phyloP scores from a whole-genome alignment of 2,797 vertebrate genomes.

The Sebastes kiyomatsui region DNA sequence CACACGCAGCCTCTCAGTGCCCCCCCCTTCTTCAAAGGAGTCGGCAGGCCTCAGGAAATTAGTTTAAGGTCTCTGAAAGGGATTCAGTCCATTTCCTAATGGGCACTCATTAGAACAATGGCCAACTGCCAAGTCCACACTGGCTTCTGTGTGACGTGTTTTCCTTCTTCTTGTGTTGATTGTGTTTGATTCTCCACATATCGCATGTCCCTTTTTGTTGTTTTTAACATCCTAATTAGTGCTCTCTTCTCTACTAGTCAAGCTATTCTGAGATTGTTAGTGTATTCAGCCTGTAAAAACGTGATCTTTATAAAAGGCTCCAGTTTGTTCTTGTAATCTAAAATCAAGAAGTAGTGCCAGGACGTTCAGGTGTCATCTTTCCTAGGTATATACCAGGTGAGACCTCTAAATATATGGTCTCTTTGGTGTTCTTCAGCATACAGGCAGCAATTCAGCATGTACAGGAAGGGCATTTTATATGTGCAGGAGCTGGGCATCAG shows the following conservation, averaged over 20 bases:
- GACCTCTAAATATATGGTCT: background rate
- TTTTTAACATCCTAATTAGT: background rate
- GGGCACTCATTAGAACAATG: conserved; percentile 75
- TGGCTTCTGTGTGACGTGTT: conserved; percentile 39
- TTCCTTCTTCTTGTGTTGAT: conserved; percentile 37
- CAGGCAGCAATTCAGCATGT: too few relatives aligned
- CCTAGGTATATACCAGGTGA: background rate
- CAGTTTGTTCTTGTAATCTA: background rate
- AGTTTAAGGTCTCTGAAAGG: conserved; percentile 74
- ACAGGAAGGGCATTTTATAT: background rate
- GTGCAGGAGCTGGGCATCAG: background rate
- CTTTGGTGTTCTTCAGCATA: background rate
- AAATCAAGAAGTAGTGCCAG: background rate
- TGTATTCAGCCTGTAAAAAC: background rate
- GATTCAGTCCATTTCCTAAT: conserved; percentile 81
- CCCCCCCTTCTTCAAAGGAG: conserved; percentile 70
- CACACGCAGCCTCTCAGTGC: conserved; percentile 69
- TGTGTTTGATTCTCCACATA: conserved; percentile 37
- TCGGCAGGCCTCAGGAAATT: conserved; percentile 79
- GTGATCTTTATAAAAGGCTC: background rate
- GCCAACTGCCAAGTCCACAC: conserved; percentile 58
- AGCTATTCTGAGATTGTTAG: background rate
- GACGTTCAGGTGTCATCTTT: background rate
- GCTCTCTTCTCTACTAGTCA: background rate
- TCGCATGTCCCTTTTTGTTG: background rate